Conservation (phyloP, 2,888 invertebrate genomes). For the Apoderus coryli region DNA sequence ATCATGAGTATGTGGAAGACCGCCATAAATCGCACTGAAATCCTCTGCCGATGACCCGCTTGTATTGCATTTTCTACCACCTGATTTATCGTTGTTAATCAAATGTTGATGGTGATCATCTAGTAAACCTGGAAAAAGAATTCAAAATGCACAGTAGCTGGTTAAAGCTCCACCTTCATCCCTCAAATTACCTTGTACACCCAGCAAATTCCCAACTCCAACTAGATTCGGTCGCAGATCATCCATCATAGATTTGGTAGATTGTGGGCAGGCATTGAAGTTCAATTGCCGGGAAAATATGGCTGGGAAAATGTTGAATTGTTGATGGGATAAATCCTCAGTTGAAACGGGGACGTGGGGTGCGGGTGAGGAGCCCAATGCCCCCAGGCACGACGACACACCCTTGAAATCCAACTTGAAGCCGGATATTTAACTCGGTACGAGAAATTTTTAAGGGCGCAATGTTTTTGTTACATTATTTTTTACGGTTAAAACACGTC, state of each 20-base stretch:
- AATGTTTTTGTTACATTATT: too few relatives aligned
- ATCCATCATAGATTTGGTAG: conserved; percentile 74
- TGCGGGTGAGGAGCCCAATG: conserved; percentile 40
- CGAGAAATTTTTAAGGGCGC: too few relatives aligned
- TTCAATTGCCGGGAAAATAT: conserved; percentile 82
- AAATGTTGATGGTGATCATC: conserved; percentile 60
- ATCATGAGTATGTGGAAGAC: conserved; percentile 33
- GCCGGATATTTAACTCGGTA: too few relatives aligned
- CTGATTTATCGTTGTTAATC: conserved; percentile 33
- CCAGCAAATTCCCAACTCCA: conserved; percentile 24
- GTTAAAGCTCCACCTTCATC: too few relatives aligned
- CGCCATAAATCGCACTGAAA: conserved; percentile 72
- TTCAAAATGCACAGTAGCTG: too few relatives aligned
- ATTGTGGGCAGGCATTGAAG: conserved; percentile 56
- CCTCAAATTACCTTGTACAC: too few relatives aligned
- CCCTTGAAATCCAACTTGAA: conserved; percentile 77
- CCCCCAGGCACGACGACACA: conserved; percentile 50
- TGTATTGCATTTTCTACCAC: conserved; percentile 57
- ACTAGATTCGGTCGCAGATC: conserved; percentile 68
- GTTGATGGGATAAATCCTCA: conserved; percentile 51
- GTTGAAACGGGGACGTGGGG: conserved; percentile 32
- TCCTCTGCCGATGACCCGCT: conserved; percentile 75
- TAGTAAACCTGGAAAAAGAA: too few relatives aligned
- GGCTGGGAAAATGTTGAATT: conserved; percentile 84
- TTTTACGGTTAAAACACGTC: too few relatives aligned